Conservation (phyloP, 1,140 invertebrate genomes). For the Luehdorfia chinensis region DNA sequence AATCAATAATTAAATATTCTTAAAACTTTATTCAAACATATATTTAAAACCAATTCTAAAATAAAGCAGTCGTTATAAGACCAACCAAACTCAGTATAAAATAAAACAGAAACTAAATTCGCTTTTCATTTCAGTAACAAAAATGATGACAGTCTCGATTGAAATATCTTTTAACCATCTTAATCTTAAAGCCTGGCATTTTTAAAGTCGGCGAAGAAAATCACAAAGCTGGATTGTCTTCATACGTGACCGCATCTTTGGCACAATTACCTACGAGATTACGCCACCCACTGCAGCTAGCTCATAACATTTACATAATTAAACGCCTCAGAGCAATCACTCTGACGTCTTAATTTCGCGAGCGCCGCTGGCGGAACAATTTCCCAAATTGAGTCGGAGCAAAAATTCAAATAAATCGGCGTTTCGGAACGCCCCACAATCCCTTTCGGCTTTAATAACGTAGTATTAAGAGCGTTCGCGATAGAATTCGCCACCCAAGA, state of each 20-base stretch:
- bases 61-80: no score
- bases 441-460: slow-evolving; percentile 59
- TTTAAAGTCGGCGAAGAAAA: slow-evolving; percentile 28
- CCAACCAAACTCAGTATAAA: no score
- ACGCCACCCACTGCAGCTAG: slow-evolving; percentile 62
- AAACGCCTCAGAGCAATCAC: slow-evolving; percentile 71
- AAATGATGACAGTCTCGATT: slow-evolving; percentile 23
- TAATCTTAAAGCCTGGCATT: neutral
- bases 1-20: no score
- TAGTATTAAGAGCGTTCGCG: slow-evolving; percentile 69
- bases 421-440: slow-evolving; percentile 47
- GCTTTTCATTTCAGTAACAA: slow-evolving; percentile 14
- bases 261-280: slow-evolving; percentile 47
- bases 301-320: slow-evolving; percentile 75
- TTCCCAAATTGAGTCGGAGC: slow-evolving; percentile 74
- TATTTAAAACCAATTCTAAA: no score
- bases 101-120: no score
- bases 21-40: no score
- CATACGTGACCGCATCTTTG: slow-evolving; percentile 63
- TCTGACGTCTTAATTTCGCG: slow-evolving; percentile 75
- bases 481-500: slow-evolving; percentile 76
- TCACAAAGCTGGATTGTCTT: slow-evolving; percentile 53
- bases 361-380: slow-evolving; percentile 67
- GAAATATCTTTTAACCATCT: slow-evolving; percentile 7
- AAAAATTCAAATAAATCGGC: slow-evolving; percentile 76